These are phyloP conservation scores for Bubo blakistoni DNA, from an alignment of 2,113 vertebrate species.

Conservation along the genomic window DNA sequence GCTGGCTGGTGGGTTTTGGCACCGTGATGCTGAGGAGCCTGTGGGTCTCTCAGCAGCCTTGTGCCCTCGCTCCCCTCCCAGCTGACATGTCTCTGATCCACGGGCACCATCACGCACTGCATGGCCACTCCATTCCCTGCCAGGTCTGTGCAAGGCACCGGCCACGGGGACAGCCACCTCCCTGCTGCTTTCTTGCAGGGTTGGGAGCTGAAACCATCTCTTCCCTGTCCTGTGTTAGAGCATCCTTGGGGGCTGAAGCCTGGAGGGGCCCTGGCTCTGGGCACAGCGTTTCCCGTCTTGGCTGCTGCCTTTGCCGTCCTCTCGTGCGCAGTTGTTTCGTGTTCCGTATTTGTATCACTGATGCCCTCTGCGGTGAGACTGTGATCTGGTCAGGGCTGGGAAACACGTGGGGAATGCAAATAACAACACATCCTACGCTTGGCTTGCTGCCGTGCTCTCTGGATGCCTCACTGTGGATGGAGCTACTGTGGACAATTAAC, in stretches of 20 bases:
- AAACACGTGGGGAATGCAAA: not conserved
- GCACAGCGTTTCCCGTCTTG: not conserved
- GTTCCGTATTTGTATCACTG: not conserved
- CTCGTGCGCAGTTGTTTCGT: accelerated
- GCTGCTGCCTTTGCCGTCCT: not conserved
- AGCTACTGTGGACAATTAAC: not conserved
- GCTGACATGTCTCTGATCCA: not conserved
- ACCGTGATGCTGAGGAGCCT: not conserved
- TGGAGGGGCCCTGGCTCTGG: accelerated
- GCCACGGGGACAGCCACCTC: not conserved
- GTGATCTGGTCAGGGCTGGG: not conserved
- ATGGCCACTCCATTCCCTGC: not conserved
- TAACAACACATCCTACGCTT: not conserved
- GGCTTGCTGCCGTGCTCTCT: not conserved
- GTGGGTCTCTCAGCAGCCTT: not conserved
- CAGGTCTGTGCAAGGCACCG: accelerated
- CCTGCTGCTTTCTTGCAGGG: not conserved
- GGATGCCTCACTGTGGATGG: not conserved
- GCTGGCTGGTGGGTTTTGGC: not conserved
- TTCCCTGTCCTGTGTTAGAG: accelerated
- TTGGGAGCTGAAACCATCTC: not conserved
- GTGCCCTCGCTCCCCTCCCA: not conserved
- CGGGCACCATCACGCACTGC: accelerated
- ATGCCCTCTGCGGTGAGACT: not conserved
- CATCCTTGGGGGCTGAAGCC: not conserved